Conservation (phyloP, 2,113 vertebrate species). For the Albula goreensis region DNA sequence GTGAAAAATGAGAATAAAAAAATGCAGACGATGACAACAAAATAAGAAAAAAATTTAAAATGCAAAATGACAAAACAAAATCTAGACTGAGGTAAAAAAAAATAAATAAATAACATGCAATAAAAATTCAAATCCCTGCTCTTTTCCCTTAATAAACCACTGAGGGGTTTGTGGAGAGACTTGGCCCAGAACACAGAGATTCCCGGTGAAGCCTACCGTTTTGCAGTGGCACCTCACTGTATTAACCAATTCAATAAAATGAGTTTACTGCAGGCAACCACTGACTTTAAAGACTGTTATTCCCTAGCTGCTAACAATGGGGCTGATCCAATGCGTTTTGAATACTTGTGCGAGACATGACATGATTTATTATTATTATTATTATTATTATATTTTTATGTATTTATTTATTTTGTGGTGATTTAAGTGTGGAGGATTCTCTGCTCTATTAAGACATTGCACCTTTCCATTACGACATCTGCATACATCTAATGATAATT, state of each 20-base stretch:
- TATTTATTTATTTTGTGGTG: not conserved
- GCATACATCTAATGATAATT: not conserved
- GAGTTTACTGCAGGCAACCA: not conserved
- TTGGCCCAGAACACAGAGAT: not conserved
- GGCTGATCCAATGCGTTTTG: not conserved
- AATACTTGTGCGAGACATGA: not conserved
- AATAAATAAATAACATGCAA: too few species aligned
- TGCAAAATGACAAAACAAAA: not conserved
- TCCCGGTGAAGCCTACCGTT: not conserved
- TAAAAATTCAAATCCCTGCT: too few species aligned
- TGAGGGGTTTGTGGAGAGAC: too few species aligned
- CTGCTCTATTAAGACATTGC: not conserved
- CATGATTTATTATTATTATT: not conserved
- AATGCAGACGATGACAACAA: too few species aligned
- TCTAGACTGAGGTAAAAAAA: not conserved
- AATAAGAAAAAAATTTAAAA: too few species aligned
- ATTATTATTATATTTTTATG: not conserved
- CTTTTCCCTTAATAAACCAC: too few species aligned
- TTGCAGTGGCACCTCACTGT: not conserved
- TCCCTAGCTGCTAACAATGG: not conserved
- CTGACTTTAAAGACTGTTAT: not conserved
- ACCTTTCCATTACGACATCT: not conserved
- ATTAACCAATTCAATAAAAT: not conserved
- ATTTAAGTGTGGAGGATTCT: not conserved
- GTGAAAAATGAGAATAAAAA: not conserved